phyloP scores from a whole-genome alignment of 2,888 invertebrate genomes.

The Daptonema setosum region DNA sequence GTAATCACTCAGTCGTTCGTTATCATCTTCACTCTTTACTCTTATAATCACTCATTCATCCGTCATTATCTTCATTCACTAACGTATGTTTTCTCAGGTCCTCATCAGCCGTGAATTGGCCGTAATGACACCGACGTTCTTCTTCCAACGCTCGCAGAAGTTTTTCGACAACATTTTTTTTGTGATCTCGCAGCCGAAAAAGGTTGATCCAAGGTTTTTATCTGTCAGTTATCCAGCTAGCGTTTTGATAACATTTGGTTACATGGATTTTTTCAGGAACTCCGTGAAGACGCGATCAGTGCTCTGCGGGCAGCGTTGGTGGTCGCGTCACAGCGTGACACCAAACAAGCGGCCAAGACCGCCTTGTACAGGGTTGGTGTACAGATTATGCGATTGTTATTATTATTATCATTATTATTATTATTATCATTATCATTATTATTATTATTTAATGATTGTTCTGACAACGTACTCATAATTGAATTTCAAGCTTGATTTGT shows the following conservation, averaged over 20 bases:
- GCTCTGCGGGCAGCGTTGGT: conserved; percentile 80
- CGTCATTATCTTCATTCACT: too few relatives aligned
- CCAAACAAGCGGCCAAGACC: conserved; percentile 65
- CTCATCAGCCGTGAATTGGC: conserved; percentile 76
- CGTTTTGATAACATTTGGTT: too few relatives aligned
- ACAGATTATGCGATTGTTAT: not conserved
- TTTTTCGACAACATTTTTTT: conserved; percentile 30
- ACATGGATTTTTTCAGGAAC: too few relatives aligned
- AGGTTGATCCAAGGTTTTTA: conserved; percentile 5
- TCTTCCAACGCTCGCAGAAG: conserved; percentile 40
- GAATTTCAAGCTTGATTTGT: not conserved
- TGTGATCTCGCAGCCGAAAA: conserved; percentile 19
- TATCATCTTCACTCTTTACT: too few relatives aligned
- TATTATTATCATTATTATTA: too few relatives aligned
- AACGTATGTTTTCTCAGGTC: conserved; percentile 32
- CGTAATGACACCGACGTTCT: conserved; percentile 82
- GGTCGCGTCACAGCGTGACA: conserved; percentile 81
- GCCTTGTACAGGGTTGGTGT: conserved; percentile 46
- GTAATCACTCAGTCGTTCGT: too few relatives aligned
- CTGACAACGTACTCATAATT: too few relatives aligned
- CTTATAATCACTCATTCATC: too few relatives aligned
- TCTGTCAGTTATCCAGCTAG: not conserved
- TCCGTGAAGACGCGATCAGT: conserved; percentile 74
- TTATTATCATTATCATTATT: too few relatives aligned
- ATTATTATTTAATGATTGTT: too few relatives aligned